Conservation (phyloP, 2,888 invertebrate species). For the Limnephilus auricula region DNA sequence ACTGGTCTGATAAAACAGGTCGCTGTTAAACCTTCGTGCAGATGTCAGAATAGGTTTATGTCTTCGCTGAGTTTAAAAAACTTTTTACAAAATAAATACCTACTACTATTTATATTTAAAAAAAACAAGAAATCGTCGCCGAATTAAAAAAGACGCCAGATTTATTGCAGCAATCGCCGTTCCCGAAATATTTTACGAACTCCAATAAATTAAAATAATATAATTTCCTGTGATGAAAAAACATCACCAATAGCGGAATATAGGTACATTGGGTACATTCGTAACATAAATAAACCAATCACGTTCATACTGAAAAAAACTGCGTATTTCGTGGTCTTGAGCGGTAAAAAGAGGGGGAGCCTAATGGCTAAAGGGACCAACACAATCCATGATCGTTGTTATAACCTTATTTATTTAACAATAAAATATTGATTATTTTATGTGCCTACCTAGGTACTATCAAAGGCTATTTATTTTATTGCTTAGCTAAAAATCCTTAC, state of each 20-base stretch:
- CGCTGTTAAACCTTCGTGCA: conserved; percentile 4
- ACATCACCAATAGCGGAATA: not conserved
- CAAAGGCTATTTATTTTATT: not conserved
- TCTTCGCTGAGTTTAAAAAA: not conserved
- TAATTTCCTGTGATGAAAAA: not conserved
- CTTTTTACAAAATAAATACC: not conserved
- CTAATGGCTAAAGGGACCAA: not conserved
- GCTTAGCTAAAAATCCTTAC: not conserved
- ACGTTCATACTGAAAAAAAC: not conserved
- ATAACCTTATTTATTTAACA: not conserved
- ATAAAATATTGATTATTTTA: not conserved
- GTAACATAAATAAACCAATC: too few relatives aligned
- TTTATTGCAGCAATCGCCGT: not conserved
- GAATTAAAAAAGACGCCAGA: not conserved
- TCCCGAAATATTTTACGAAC: not conserved
- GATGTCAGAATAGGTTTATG: conserved; percentile 24
- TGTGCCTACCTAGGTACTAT: not conserved
- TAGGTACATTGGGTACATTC: too few relatives aligned
- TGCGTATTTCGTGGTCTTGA: not conserved
- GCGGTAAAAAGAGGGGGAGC: not conserved
- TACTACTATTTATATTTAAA: not conserved
- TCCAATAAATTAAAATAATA: not conserved
- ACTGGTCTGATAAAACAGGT: conserved; percentile 24
- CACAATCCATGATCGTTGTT: not conserved
- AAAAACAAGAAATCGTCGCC: not conserved